Evolutionary conservation across 2,113 vertebrate genomes (phyloP), one percentile per base, ranked within the genome.

Genomic region (Neogale vison): DNA sequence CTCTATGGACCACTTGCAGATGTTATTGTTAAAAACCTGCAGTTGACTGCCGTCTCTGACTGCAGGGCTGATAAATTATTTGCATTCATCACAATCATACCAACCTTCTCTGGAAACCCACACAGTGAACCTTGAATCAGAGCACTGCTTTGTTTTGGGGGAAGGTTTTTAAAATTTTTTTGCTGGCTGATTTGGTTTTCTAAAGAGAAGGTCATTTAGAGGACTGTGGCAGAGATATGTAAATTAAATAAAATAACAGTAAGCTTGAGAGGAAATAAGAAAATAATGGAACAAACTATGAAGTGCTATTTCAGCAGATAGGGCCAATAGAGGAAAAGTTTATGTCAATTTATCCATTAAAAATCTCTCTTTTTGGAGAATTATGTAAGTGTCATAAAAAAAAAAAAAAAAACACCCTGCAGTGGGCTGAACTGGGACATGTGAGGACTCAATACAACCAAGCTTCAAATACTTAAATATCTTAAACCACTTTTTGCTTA

Each of bases 401-500:
- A 93, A 47, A 82, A 95, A 93, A 76, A 92, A 79, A 65, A 31
- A 92, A 92, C 34, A 69, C n/a, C 21, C 92, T 93, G 96, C 97
- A 96, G 96, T 96, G 82, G 96, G 97, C 94, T 98, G 97, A 97
- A 96, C 93, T 96, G 94, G 95, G 95, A 97, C 97, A 97, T 97
- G 80, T 63, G 63, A 97, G 91, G 94, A 93, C 91, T 97, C 97
- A 89, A 85, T 96, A 98, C 92, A 79, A 96, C 96, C 82, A 88
- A 96, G 93, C 96, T 97, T 95, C 80, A 34, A 69, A 96, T 95
- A 88, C 93, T 97, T 97, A 97, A 97, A 97, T 97, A 97, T 96
- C 92, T 97, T 82, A 61, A 97, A 89, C 95, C 61, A 96, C 94
- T 98, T 97, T 97, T 97, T 98, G 97, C 97, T 98, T 97, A 96